Conservation (phyloP, 2,797 vertebrate genomes). For the Nasua narica region DNA sequence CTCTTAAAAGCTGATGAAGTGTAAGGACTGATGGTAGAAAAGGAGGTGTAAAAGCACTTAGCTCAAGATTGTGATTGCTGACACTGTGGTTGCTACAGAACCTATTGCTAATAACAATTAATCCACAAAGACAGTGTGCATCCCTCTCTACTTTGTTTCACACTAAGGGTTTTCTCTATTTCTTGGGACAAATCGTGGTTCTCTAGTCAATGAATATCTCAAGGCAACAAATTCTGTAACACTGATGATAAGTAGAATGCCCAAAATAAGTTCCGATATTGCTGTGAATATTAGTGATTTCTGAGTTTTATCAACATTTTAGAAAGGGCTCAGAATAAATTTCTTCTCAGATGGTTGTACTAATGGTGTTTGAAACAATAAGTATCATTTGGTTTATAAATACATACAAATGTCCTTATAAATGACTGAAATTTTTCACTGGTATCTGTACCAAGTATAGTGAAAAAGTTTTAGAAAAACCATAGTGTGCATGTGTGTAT, state of each 20-base stretch:
- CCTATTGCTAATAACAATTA: not conserved
- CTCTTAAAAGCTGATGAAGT: not conserved
- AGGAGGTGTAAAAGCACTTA: not conserved
- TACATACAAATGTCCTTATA: not conserved
- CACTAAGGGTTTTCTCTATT: not conserved
- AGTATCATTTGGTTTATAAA: not conserved
- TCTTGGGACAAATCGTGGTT: not conserved
- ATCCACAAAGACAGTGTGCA: not conserved
- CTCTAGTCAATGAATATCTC: not conserved
- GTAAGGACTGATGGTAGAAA: not conserved
- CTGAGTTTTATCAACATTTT: not conserved
- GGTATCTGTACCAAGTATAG: not conserved
- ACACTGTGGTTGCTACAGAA: not conserved
- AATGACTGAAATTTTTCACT: not conserved
- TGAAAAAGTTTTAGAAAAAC: not conserved
- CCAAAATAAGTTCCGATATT: not conserved
- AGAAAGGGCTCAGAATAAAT: not conserved
- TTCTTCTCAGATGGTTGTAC: not conserved
- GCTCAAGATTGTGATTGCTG: not conserved
- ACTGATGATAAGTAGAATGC: not conserved
- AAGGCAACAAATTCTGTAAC: not conserved
- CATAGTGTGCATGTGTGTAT: not conserved
- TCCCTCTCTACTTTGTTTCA: not conserved
- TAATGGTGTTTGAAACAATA: not conserved
- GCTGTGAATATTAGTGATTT: not conserved